Evolutionary conservation across 2,797 vertebrate genomes (phyloP), one percentile per base, ranked within the genome.

Genomic region (Rhinatrema bivittatum): DNA sequence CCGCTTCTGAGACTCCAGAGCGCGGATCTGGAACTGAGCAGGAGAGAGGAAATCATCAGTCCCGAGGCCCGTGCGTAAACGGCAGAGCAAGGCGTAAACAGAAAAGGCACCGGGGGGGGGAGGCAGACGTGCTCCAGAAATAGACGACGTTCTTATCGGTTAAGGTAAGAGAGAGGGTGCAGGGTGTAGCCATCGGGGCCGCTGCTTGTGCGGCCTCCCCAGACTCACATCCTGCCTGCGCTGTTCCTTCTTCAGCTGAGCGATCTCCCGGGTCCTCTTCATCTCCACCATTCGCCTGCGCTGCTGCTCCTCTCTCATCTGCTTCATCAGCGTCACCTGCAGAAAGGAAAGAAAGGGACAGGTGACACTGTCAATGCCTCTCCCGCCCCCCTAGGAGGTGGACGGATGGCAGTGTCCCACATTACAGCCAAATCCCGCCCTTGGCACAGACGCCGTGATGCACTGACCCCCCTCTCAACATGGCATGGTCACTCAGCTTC

Each of bases 231-330:
- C 93, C 48, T 97, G 94, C 3, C 91, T 78, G 4, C 93, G 85
- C 60, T 99, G 96, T 58, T 97, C 96, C 77, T 99, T 99, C 78
- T 90, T 96, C 23, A 99, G 88, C 69, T 98, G 93, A 0, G 93
- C 89, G 0, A 98, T 98, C 80, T 99, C 96, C 2, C 94, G 64
- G 66, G 90, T 98, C 69, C 93, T 84, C 74, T 94, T 97, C 0
- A 88, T 91, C 51, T 99, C 96, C 4, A 79, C 85, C 82, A 96
- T 76, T 32, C 92, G 85, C 44, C 93, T 77, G 52, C 86, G 87
- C 72, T 92, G 94, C 77, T 98, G 94, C 50, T 99, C 94, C 62
- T 99, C 96, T 24, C 95, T 87, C 94, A 99, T 99, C 79, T 98
- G 93, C 69, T 95, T 99, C 92, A 98, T 97, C 60, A 99, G 79